These are phyloP conservation scores for Lathronympha strigana DNA, from an alignment of 2,888 invertebrate genomes.

Conservation along the genomic window DNA sequence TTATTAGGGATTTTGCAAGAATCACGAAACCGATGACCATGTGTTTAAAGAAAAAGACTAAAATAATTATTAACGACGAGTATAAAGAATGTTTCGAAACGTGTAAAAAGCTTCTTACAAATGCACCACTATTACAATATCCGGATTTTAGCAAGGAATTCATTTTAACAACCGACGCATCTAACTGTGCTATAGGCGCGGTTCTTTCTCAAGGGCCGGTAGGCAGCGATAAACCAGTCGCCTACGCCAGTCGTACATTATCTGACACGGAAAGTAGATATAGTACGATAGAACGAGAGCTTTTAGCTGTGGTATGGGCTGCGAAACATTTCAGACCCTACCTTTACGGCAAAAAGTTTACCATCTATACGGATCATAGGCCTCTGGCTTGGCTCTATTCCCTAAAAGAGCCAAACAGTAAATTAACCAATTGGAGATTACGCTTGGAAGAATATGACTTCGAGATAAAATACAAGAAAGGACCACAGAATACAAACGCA, in stretches of 20 bases:
- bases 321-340: slow-evolving; percentile 27
- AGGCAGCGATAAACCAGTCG: slow-evolving; percentile 19
- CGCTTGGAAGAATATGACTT: slow-evolving; percentile 13
- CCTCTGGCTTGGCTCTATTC: slow-evolving; percentile 24
- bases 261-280: slow-evolving; percentile 7
- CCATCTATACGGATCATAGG: slow-evolving; percentile 17
- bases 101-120: slow-evolving; percentile 25
- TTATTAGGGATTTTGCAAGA: neutral
- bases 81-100: slow-evolving; percentile 24
- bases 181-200: slow-evolving; percentile 19
- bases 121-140: too few species aligned
- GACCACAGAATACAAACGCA: too few species aligned
- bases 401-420: too few species aligned
- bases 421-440: slow-evolving; percentile 31
- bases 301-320: slow-evolving; percentile 25
- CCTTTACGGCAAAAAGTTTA: slow-evolving; percentile 42
- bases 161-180: slow-evolving; percentile 6
- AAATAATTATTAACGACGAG: slow-evolving; percentile 10
- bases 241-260: slow-evolving; percentile 10
- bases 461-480: too few species aligned
- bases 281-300: slow-evolving; percentile 29
- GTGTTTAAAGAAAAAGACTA: slow-evolving; percentile 8
- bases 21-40: neutral
- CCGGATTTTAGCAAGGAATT: slow-evolving; percentile 48
- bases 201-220: slow-evolving; percentile 27